Evolutionary conservation across 1,140 invertebrate species (phyloP).

Genomic region (Tetranychus cinnabarinus): DNA sequence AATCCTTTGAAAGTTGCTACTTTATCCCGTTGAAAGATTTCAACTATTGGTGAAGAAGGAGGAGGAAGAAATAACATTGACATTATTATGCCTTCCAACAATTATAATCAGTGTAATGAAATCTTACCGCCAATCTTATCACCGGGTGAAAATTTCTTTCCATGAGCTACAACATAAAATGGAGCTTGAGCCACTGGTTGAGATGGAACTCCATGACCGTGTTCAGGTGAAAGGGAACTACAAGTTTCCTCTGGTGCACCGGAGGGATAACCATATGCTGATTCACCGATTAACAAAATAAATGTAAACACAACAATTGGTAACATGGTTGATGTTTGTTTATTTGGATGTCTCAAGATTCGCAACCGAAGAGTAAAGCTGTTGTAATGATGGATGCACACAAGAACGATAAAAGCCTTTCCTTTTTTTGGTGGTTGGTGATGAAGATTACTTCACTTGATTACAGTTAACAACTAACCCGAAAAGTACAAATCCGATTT

Average conservation of each 20-base stretch:
- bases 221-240: neutral
- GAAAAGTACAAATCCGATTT: no score
- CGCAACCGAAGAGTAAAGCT: neutral
- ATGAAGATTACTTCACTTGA: no score
- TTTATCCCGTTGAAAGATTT: constrained; percentile 1
- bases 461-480: no score
- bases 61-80: neutral
- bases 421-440: no score
- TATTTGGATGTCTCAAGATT: neutral
- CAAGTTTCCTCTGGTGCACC: constrained; percentile 1
- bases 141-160: neutral
- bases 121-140: constrained; percentile 1
- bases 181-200: neutral
- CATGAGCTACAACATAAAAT: constrained; percentile 1
- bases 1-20: constrained; percentile 8
- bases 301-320: neutral
- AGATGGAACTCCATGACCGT: neutral
- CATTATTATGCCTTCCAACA: neutral
- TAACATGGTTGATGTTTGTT: neutral
- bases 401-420: no score
- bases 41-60: neutral
- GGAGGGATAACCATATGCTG: neutral
- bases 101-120: neutral
- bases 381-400: no score
- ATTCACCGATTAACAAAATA: neutral